Evolutionary conservation across 2,888 invertebrate genomes (phyloP).

Genomic region (Trilocha varians): DNA sequence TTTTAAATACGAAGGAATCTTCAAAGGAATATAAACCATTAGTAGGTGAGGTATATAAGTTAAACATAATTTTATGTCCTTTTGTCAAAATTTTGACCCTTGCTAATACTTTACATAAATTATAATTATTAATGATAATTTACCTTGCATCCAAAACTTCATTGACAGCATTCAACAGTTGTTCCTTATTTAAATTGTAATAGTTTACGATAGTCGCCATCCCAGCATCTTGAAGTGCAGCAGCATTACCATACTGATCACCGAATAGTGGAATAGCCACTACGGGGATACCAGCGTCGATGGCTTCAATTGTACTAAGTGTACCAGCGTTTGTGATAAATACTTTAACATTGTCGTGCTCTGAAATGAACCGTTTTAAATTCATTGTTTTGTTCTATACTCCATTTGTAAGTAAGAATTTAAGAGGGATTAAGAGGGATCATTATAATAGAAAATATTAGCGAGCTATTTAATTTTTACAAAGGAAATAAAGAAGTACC

Average conservation of each 20-base stretch:
- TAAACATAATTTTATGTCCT: too few species aligned
- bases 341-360: constrained; percentile 77
- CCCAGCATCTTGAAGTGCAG: constrained; percentile 73
- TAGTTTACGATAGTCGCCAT: constrained; percentile 73
- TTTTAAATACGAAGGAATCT: too few species aligned
- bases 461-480: too few species aligned
- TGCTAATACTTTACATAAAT: not conserved
- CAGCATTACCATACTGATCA: constrained; percentile 79
- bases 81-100: not conserved
- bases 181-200: constrained; percentile 69
- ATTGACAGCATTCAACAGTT: constrained; percentile 67
- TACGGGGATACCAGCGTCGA: constrained; percentile 77
- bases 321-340: constrained; percentile 81
- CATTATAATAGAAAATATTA: too few species aligned
- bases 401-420: too few species aligned
- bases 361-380: constrained; percentile 62
- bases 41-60: too few species aligned
- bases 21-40: too few species aligned
- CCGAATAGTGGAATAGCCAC: constrained; percentile 80
- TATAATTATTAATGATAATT: constrained; percentile 16
- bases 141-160: constrained; percentile 73
- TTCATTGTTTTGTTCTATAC: too few species aligned
- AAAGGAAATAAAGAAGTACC: too few species aligned
- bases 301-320: constrained; percentile 77
- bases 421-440: too few species aligned